Base-by-base conservation (phyloP, 2,797 vertebrate genomes). In the Chaetodon trifasciatus region DNA sequence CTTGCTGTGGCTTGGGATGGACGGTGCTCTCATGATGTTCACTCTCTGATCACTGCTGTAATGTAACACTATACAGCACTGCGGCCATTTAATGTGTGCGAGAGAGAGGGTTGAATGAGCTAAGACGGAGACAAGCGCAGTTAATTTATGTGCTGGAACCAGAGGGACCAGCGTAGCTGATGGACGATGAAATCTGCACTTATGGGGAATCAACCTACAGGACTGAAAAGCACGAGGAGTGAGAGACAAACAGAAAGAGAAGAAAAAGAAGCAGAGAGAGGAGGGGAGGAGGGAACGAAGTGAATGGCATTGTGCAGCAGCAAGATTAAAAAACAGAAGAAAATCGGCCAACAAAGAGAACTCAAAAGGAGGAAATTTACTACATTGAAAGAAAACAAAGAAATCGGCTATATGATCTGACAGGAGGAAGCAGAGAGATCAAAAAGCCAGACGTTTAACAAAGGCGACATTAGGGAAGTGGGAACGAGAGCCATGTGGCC, bases 341-440 rank as follows among this genome's bases (percentile, higher is more conserved):
- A 44, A 56, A 9, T 16, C 7, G 1, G 5, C 4, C 11, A 15
- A 64, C 61, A 83, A 60, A 61, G 49, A 60, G 21, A 75, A 70
- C n/a, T 53, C 66, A 81, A 70, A 64, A 44, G 21, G 23, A 49
- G 58, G 58, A 77, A 21, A 79, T 75, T 75, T 32, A 32, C 28
- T 61, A 82, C 49, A 58, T n/a, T 24, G 23, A 60, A 52, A 16
- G 49, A 72, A 23, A 81, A 65, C 69, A 75, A 75, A 81, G 65
- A 52, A 6, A 67, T 28, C 12, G 0, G 24, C 10, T 32, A 11
- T 28, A 62, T 8, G 66, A 55, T 79, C 10, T 57, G 44, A 73
- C 15, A 60, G 37, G 24, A 75, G 58, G 55, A 66, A 62, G 16
- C 19, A 7, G 39, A 28, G 55, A 53, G 58, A 76, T 55, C 46